Percentiles rank a stretch among this genome's conserved stretches.
Conservation (phyloP, 2,797 vertebrate species). For the Gymnothorax reevesii region DNA sequence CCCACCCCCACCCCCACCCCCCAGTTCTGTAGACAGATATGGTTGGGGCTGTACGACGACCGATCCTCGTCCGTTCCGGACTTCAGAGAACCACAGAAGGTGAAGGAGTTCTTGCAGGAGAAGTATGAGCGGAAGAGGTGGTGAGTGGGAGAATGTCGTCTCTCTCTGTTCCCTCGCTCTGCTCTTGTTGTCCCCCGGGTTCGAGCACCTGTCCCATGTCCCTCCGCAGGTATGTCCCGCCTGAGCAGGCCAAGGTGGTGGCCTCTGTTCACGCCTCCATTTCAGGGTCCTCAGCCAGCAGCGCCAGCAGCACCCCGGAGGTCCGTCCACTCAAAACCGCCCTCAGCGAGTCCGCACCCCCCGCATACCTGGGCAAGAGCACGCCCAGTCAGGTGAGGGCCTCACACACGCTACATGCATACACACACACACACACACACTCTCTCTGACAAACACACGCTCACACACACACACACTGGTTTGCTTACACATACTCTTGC, state of each 20-base stretch:
- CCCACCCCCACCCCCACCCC: neutral
- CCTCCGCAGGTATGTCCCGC: conserved; percentile 89
- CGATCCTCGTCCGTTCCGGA: conserved; percentile 92
- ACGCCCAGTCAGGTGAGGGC: conserved; percentile 90
- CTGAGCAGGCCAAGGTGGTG: conserved; percentile 92
- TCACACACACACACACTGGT: neutral
- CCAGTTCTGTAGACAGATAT: conserved; percentile 86
- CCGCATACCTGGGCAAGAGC: conserved; percentile 89
- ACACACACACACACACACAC: too few relatives aligned
- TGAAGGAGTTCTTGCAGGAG: conserved; percentile 98
- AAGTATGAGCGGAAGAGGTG: conserved; percentile 99
- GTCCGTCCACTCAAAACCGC: conserved; percentile 93
- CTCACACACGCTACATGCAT: neutral
- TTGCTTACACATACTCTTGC: too few relatives aligned
- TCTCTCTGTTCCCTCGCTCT: neutral
- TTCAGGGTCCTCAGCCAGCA: conserved; percentile 96
- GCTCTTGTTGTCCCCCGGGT: conserved; percentile 66
- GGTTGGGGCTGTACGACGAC: conserved; percentile 95
- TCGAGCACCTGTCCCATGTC: conserved; percentile 89
- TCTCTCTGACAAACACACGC: neutral
- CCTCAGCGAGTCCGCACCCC: conserved; percentile 84
- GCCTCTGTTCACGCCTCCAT: conserved; percentile 93
- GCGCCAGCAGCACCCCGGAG: conserved; percentile 97
- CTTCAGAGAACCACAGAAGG: conserved; percentile 98
- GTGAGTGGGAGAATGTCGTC: conserved; percentile 69